These are phyloP conservation scores for Leptoteleia sp. DNA, from an alignment of 1,140 invertebrate species.

Conservation along the genomic window DNA sequence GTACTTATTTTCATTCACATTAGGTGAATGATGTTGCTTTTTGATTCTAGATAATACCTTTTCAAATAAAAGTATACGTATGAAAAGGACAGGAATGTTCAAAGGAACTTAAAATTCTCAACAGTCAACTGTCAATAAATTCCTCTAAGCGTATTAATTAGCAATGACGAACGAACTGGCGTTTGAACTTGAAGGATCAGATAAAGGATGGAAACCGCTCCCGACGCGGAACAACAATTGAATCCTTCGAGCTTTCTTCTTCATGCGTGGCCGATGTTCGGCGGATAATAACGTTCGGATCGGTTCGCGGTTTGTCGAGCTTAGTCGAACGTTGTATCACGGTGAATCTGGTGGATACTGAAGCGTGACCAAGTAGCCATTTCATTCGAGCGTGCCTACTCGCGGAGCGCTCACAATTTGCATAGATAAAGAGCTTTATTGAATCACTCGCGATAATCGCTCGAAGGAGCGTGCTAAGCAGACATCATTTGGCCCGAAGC, in stretches of 20 bases:
- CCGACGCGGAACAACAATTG: slow-evolving; percentile 49
- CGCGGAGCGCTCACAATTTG: slow-evolving; percentile 50
- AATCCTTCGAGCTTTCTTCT: slow-evolving; percentile 53
- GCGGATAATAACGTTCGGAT: slow-evolving; percentile 40
- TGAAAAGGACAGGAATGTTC: too few species aligned
- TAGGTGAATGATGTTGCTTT: too few species aligned
- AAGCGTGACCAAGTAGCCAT: slow-evolving; percentile 66
- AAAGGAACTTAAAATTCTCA: too few species aligned
- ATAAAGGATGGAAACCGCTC: slow-evolving; percentile 18
- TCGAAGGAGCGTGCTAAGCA: slow-evolving; percentile 44
- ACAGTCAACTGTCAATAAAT: too few species aligned
- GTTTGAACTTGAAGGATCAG: slow-evolving; percentile 27
- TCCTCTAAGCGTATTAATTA: too few species aligned
- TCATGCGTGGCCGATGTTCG: slow-evolving; percentile 51
- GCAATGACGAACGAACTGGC: neutral
- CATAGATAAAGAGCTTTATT: slow-evolving; percentile 65
- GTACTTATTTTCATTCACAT: too few species aligned
- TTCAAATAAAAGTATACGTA: too few species aligned
- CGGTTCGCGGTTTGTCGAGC: slow-evolving; percentile 18
- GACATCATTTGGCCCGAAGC: slow-evolving; percentile 18
- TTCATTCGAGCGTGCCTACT: slow-evolving; percentile 46
- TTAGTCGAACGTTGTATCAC: slow-evolving; percentile 40
- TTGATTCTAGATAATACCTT: too few species aligned
- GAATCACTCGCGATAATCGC: slow-evolving; percentile 54
- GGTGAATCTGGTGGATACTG: slow-evolving; percentile 57